Evolutionary conservation across 2,797 vertebrate species (phyloP).

Genomic region (Onychomys leucogaster): DNA sequence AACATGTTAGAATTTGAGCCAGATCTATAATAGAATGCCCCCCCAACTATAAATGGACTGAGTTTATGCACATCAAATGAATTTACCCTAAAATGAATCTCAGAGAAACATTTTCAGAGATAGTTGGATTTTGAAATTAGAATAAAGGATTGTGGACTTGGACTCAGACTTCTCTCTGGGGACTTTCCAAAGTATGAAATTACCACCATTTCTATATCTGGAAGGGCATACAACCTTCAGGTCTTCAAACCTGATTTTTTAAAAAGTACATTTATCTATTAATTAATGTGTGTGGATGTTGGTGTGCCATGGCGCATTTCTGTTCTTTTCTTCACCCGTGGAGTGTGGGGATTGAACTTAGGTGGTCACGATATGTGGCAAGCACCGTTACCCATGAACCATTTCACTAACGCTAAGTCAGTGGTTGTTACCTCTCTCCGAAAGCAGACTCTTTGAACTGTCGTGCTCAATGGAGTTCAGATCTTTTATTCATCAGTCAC

Average conservation of each 20-base stretch:
- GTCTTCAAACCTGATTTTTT: conserved; percentile 42
- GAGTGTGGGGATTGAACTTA: too few species aligned
- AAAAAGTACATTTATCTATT: neutral
- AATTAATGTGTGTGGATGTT: neutral
- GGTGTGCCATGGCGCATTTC: neutral
- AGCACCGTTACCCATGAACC: neutral
- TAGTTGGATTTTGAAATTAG: conserved; percentile 59
- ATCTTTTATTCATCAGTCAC: conserved; percentile 30
- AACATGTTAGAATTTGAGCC: neutral
- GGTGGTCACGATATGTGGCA: too few species aligned
- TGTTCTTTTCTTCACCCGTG: neutral
- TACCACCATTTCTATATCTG: neutral
- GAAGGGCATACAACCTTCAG: neutral
- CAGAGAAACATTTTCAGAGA: neutral
- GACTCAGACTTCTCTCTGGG: conserved; percentile 17
- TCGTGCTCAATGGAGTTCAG: neutral
- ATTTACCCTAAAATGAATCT: conserved; percentile 29
- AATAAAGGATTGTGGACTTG: conserved; percentile 13
- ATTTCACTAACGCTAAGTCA: neutral
- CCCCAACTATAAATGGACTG: neutral
- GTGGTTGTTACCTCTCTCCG: neutral
- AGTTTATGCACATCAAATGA: neutral
- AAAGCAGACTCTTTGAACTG: conserved; percentile 9
- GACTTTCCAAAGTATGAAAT: neutral
- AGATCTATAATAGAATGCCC: conserved; percentile 20